These are phyloP conservation scores for Ormyrus thymus DNA, from an alignment of 2,888 invertebrate genomes.

Conservation along the genomic window DNA sequence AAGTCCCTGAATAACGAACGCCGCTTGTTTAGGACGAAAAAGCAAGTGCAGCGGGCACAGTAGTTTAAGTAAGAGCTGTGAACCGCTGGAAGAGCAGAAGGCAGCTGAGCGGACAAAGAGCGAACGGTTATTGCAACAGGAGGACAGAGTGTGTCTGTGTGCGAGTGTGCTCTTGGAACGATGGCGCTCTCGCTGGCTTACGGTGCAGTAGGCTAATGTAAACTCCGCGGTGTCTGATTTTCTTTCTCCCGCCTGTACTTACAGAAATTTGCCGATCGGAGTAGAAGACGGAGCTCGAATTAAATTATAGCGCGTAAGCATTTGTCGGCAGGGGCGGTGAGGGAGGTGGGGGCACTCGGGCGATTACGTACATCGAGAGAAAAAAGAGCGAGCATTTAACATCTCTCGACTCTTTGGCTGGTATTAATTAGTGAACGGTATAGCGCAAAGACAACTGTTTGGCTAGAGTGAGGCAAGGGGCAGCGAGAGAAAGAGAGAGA, in stretches of 20 bases:
- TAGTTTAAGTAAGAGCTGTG: conserved; percentile 57
- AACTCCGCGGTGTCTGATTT: background rate
- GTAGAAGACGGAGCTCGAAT: no score
- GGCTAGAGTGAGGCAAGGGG: background rate
- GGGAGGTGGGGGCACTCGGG: no score
- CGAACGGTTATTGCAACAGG: conserved; percentile 73
- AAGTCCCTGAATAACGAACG: no score
- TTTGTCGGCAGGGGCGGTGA: no score
- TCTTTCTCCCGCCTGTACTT: background rate
- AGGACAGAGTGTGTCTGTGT: conserved; percentile 60
- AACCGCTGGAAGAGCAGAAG: conserved; percentile 69
- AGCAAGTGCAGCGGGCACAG: conserved; percentile 29
- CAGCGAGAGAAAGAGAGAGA: background rate
- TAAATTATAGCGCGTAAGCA: no score
- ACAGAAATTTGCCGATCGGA: no score
- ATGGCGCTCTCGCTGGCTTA: conserved; percentile 16
- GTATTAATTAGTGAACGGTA: conserved; percentile 67
- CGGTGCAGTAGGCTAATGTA: no score
- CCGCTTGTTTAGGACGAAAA: background rate
- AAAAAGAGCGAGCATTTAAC: no score
- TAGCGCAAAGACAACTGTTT: conserved; percentile 53
- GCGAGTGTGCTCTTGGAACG: conserved; percentile 6
- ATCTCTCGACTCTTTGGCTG: conserved; percentile 39
- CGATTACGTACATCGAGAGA: no score
- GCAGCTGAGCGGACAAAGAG: conserved; percentile 74